Conservation (phyloP, 2,113 vertebrate species). For the Trinectes maculatus region DNA sequence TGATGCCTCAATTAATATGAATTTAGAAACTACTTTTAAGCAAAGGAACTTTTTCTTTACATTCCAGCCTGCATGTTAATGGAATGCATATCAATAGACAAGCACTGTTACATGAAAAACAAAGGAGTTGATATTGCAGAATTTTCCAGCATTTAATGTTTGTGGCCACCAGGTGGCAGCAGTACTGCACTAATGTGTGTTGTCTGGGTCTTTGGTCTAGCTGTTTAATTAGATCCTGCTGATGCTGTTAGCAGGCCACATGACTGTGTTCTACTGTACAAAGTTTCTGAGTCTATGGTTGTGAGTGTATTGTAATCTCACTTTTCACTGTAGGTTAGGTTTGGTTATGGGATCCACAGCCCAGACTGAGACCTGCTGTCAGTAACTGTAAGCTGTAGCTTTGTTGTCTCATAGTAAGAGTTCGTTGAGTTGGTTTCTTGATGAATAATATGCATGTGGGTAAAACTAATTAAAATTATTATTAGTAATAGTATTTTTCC, state of each 20-base stretch:
- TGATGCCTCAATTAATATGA: not conserved
- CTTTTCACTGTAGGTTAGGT: not conserved
- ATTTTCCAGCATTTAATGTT: not conserved
- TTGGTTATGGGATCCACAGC: conserved; percentile 25
- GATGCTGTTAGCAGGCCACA: conserved; percentile 20
- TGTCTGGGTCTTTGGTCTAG: not conserved
- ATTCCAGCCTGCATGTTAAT: too few relatives aligned
- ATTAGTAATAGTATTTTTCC: too few relatives aligned
- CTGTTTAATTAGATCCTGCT: not conserved
- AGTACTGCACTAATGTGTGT: not conserved
- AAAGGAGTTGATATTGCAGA: too few relatives aligned
- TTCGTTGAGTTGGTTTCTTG: not conserved
- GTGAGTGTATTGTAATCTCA: not conserved
- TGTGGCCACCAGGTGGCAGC: conserved; percentile 63
- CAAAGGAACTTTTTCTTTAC: too few relatives aligned
- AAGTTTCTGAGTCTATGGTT: not conserved
- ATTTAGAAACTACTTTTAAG: not conserved
- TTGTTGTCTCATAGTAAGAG: not conserved
- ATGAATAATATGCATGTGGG: not conserved
- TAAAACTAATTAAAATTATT: too few relatives aligned
- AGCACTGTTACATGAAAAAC: too few relatives aligned
- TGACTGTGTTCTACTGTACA: not conserved
- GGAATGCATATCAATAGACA: too few relatives aligned
- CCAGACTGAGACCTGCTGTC: not conserved
- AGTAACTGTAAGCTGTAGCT: not conserved